These are phyloP conservation scores for Nasonovia ribisnigri DNA, from an alignment of 2,888 invertebrate genomes.

Conservation along the genomic window DNA sequence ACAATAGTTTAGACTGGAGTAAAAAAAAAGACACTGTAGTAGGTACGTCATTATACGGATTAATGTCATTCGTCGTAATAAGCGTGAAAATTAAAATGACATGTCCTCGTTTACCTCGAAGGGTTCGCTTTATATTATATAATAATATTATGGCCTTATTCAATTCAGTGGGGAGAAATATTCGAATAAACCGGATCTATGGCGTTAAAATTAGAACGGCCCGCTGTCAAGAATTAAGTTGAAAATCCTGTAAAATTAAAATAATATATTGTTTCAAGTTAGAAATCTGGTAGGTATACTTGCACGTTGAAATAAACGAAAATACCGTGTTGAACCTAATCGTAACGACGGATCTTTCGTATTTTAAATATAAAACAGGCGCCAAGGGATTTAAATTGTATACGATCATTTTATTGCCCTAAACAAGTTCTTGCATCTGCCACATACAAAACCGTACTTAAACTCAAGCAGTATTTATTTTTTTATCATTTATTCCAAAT, in stretches of 20 bases:
- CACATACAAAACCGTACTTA: not conserved
- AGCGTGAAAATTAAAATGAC: not conserved
- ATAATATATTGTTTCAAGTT: not conserved
- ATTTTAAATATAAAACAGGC: not conserved
- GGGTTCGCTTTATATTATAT: not conserved
- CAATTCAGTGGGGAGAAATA: not conserved
- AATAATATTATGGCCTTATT: not conserved
- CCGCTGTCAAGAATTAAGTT: not conserved
- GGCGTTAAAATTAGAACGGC: not conserved
- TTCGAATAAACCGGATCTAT: not conserved
- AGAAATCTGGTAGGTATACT: not conserved
- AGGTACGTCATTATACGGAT: not conserved
- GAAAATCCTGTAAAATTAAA: not conserved
- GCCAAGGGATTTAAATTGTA: constrained; percentile 1
- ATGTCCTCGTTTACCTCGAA: not conserved
- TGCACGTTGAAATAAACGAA: not conserved
- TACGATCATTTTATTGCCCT: not conserved
- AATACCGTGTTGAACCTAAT: not conserved
- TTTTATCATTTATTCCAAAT: not conserved
- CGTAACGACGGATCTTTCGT: not conserved
- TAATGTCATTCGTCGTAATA: not conserved
- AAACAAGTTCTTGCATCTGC: not conserved
- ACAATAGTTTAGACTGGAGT: not conserved
- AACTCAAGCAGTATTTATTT: not conserved
- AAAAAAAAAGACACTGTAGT: not conserved